Conservation (phyloP, 2,797 vertebrate species). For the Ctenosaura bakeri region DNA sequence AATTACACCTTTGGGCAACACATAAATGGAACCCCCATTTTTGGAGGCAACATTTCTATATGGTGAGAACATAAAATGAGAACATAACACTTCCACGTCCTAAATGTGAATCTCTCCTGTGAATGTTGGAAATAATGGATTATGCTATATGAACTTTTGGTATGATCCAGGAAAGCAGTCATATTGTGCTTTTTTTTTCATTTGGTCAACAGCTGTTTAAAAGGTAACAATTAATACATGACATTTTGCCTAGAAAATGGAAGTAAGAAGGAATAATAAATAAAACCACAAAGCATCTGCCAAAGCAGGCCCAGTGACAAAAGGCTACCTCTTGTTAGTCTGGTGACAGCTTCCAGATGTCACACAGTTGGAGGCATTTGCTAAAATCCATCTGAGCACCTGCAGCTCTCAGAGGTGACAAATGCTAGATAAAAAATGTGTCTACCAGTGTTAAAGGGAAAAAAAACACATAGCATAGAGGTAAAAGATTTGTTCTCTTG, state of each 20-base stretch:
- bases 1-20: not conserved
- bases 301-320: conserved; percentile 58
- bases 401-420: conserved; percentile 45
- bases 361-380: conserved; percentile 70
- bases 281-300: conserved; percentile 46
- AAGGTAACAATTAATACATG: not conserved
- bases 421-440: conserved; percentile 61
- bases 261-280: not conserved
- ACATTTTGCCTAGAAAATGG: not conserved
- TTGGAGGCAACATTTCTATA: not conserved
- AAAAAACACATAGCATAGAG: not conserved
- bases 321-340: conserved; percentile 66
- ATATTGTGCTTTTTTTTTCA: not conserved
- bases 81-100: not conserved
- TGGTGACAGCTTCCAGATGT: conserved; percentile 69
- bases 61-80: no score
- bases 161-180: not conserved
- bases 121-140: not conserved
- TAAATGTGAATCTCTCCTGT: not conserved
- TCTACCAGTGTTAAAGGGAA: not conserved
- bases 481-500: conserved; percentile 29
- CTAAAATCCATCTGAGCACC: conserved; percentile 66
- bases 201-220: not conserved
- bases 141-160: not conserved
- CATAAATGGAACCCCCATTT: not conserved